phyloP scores from a whole-genome alignment of 1,140 invertebrate species.

The Caenorhabditis tropicalis region DNA sequence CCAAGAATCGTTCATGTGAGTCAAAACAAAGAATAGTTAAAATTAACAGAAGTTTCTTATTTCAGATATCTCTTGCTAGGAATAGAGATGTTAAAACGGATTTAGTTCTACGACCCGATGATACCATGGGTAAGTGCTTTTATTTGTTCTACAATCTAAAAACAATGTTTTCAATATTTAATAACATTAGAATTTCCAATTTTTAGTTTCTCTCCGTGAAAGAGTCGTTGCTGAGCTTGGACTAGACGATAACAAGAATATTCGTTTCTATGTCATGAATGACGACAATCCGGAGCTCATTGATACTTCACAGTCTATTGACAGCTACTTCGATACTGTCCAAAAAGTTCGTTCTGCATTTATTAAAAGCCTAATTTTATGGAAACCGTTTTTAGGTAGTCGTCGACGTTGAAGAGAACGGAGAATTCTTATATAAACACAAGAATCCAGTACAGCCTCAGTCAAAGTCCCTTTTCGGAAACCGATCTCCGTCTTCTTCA shows the following conservation, averaged over 20 bases:
- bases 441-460: neutral
- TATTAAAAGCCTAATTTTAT: neutral
- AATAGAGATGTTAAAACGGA: conserved; percentile 51
- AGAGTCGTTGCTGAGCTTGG: neutral
- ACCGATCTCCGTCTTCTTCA: neutral
- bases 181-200: neutral
- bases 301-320: conserved; percentile 28
- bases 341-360: conserved; percentile 46
- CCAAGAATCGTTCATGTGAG: conserved; percentile 61
- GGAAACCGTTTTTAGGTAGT: neutral
- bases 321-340: conserved; percentile 49
- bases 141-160: no score
- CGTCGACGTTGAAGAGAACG: conserved; percentile 40
- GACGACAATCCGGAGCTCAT: conserved; percentile 22
- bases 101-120: conserved; percentile 43
- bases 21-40: neutral
- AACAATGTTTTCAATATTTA: no score
- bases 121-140: conserved; percentile 53
- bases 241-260: neutral
- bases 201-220: conserved; percentile 9
- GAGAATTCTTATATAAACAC: conserved; percentile 27
- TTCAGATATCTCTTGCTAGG: conserved; percentile 46
- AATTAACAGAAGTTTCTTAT: neutral
- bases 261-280: conserved; percentile 40
- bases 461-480: neutral